Base-by-base conservation (phyloP, 2,113 vertebrate genomes). In the Girardinichthys multiradiatus region DNA sequence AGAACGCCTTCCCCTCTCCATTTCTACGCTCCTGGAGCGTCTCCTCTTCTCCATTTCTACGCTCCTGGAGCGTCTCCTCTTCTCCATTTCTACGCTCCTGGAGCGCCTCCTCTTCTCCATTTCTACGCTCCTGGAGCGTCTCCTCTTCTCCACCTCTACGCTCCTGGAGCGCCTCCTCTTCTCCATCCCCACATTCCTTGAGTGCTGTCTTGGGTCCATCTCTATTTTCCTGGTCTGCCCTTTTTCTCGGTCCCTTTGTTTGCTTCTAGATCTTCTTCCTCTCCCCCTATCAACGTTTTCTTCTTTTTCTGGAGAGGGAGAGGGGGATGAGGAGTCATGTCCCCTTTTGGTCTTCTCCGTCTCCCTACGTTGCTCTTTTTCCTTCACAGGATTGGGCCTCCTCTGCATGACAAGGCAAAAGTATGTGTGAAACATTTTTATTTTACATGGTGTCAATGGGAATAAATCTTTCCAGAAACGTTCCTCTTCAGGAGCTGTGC, bases 241-340 rank as follows among this genome's bases (percentile, higher is more conserved):
- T 26, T 67, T 29, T 21, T 63, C 79, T n/a, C 48, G 21, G 8
- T 54, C 48, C 48, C 48, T 54, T 54, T 54, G 48, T 54, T 10
- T 74, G 63, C 72, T 74, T 30, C 35, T 59, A 4, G 72, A 74
- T 39, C 67, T 70, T 54, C 74, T 64, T 28, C 64, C 78, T 27
- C 58, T 84, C 37, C 85, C 83, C 37, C 11, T 65, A 37, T 90
- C 81, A 4, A 29, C 48, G 73, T 24, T 67, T 65, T 74, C 86
- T 29, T 81, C 71, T 13, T 42, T 19, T 39, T 70, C 82, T 24
- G 81, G 72, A 1, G 30, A 58, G 0, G 90, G 87, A 61, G 89
- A 89, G 0, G 87, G 86, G 1, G 92, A 81, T 0, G 81, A 85
- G 6, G 86, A 91, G 77, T 89, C 87, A 0, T 84, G 87, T 42